Conservation (phyloP, 2,797 vertebrate species). For the Enoplosus armatus region DNA sequence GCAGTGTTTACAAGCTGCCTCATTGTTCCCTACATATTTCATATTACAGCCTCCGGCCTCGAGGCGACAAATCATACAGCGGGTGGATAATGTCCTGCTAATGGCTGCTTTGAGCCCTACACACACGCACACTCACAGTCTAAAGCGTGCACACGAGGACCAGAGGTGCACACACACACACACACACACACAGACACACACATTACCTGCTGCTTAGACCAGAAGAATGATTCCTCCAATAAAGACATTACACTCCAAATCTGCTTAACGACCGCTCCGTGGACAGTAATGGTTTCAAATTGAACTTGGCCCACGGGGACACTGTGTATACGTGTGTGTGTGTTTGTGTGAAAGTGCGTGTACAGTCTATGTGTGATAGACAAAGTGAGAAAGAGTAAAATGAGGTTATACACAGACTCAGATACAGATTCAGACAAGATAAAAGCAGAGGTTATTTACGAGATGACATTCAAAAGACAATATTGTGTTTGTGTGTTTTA, state of each 20-base stretch:
- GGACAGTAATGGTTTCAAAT: constrained; percentile 96
- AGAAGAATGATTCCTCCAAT: constrained; percentile 96
- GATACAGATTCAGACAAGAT: constrained; percentile 55
- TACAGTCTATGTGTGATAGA: constrained; percentile 45
- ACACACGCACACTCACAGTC: constrained; percentile 30
- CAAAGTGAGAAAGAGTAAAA: constrained; percentile 52
- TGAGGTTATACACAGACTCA: constrained; percentile 53
- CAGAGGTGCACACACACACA: constrained; percentile 24
- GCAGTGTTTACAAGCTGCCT: constrained; percentile 86
- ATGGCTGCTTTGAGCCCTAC: constrained; percentile 79
- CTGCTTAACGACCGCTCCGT: constrained; percentile 89
- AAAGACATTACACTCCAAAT: constrained; percentile 94
- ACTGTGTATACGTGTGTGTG: constrained; percentile 44
- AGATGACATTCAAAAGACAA: constrained; percentile 48
- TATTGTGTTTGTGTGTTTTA: constrained; percentile 39
- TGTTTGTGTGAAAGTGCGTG: constrained; percentile 32
- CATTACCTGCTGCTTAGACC: constrained; percentile 86
- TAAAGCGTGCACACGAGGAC: constrained; percentile 38
- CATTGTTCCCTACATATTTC: constrained; percentile 93
- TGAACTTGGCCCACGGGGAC: constrained; percentile 90
- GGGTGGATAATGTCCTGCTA: constrained; percentile 92
- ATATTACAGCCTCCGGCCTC: constrained; percentile 79
- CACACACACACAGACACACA: constrained; percentile 49
- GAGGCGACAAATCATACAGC: constrained; percentile 89
- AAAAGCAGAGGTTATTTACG: constrained; percentile 39